Evolutionary conservation across 1,140 invertebrate species (phyloP).

Genomic region (Magallana ariakensis): DNA sequence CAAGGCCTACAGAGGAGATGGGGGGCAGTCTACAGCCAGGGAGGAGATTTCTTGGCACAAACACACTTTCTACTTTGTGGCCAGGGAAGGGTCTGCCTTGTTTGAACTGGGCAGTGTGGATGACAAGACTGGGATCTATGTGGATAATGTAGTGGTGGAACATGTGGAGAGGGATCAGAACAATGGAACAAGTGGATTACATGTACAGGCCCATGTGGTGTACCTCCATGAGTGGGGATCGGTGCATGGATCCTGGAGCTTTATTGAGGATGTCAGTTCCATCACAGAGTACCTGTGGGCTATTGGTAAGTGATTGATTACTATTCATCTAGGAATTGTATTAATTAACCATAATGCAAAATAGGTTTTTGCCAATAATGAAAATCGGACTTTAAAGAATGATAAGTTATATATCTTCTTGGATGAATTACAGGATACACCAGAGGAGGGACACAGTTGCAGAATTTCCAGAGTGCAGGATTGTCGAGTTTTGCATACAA

Average conservation of each 20-base stretch:
- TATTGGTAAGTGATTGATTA: slow-evolving; percentile 61
- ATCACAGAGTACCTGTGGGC: slow-evolving; percentile 68
- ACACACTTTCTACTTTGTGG: slow-evolving; percentile 57
- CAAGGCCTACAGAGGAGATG: slow-evolving; percentile 52
- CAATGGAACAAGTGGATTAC: slow-evolving; percentile 13
- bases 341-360: too few species aligned
- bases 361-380: too few species aligned
- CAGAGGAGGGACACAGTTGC: slow-evolving; percentile 60
- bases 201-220: slow-evolving; percentile 57
- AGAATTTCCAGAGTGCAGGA: slow-evolving; percentile 58
- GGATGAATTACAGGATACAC: slow-evolving; percentile 50
- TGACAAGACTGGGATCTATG: slow-evolving; percentile 41
- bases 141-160: slow-evolving; percentile 55
- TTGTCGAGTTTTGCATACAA: slow-evolving; percentile 48
- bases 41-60: slow-evolving; percentile 58
- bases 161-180: slow-evolving; percentile 44
- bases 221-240: slow-evolving; percentile 67
- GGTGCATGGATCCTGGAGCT: slow-evolving; percentile 64
- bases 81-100: neutral
- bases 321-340: neutral
- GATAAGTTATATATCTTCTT: neutral
- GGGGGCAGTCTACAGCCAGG: slow-evolving; percentile 1
- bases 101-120: slow-evolving; percentile 46
- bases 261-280: slow-evolving; percentile 59
- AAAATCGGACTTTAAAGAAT: too few species aligned